These are phyloP conservation scores for Boloria selene DNA, from an alignment of 2,888 invertebrate species.

Conservation along the genomic window DNA sequence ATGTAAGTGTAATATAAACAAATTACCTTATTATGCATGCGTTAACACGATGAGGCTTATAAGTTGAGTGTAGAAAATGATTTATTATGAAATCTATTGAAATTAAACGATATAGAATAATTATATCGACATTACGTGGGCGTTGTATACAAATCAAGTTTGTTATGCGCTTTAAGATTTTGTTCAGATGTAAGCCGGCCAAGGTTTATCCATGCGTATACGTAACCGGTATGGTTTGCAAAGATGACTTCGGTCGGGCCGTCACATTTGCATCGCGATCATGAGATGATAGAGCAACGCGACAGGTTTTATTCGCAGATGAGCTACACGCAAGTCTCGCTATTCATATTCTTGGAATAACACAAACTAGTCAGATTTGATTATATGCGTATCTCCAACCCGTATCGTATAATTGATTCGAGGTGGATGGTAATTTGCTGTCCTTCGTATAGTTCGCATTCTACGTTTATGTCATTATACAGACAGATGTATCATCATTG, in stretches of 20 bases:
- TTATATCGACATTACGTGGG: constrained; percentile 25
- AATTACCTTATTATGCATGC: not conserved
- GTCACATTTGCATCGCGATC: constrained; percentile 40
- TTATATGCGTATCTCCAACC: constrained; percentile 27
- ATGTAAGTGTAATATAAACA: constrained; percentile 12
- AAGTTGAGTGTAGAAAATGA: constrained; percentile 22
- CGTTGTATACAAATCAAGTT: constrained; percentile 25
- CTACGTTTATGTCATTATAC: constrained; percentile 9
- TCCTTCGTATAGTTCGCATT: constrained; percentile 8
- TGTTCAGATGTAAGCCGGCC: constrained; percentile 49
- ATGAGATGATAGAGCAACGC: constrained; percentile 33
- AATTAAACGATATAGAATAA: constrained; percentile 25
- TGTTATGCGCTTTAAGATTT: constrained; percentile 24
- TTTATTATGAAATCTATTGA: constrained; percentile 20
- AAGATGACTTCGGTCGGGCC: constrained; percentile 35
- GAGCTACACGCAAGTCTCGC: constrained; percentile 28
- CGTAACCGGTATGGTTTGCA: constrained; percentile 37
- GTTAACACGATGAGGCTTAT: constrained; percentile 14
- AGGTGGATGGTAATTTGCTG: constrained; percentile 23
- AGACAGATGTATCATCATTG: constrained; percentile 20
- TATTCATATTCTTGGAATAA: constrained; percentile 34
- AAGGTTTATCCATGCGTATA: constrained; percentile 48
- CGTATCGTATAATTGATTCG: constrained; percentile 31
- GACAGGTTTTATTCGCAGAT: constrained; percentile 37
- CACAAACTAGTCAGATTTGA: constrained; percentile 27